Base-by-base conservation (phyloP, 2,113 vertebrate genomes). In the Nothobranchius kuhntae region DNA sequence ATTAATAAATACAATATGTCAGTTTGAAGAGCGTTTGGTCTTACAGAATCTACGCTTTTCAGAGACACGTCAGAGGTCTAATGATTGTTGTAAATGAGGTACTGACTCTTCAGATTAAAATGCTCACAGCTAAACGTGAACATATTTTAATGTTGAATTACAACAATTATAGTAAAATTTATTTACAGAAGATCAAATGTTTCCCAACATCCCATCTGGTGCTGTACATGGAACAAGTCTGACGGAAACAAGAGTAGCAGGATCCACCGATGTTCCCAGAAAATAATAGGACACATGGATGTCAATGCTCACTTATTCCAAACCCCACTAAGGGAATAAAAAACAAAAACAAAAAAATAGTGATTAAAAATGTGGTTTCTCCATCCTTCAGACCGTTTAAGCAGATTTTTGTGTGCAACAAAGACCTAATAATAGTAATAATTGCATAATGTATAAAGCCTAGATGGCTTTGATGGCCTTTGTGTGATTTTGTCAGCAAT, bases 401-500 rank as follows among this genome's bases (percentile, higher is more conserved):
- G 45, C 35, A 54, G 7, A 10, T n/a, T 17, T 9, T 14, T n/a
- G 9, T 4, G 44, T 15, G 46, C 24, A 35, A 13, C 6, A 48
- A 38, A 50, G 50, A 21, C 30, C 30, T 30, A 42, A 42, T 9
- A 7, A 42, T 8, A 44, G 2, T 44, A 62, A 51, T 14, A 36
- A 21, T 2, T 12, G 53, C 61, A 1, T 52, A 47, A 44, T 7
- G 42, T 45, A 45, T 45, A 45, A 45, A 45, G 44, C 12, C 24
- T 58, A 51, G 61, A 54, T 10, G n/a, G 9, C n/a, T 54, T 12
- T 77, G 14, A 45, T 0, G 13, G 42, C 14, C 9, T 60, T 24
- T 9, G 5, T 13, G 17, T 0, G 0, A 35, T 30, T 66, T 10
- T 36, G 3, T 77, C 21, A 75, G 24, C 71, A 75, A 58, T 83